Percentiles rank a stretch among this genome's conserved stretches.
These are phyloP conservation scores for Onychorhynchus coronatus DNA, from an alignment of 2,113 vertebrate genomes.

Conservation along the genomic window DNA sequence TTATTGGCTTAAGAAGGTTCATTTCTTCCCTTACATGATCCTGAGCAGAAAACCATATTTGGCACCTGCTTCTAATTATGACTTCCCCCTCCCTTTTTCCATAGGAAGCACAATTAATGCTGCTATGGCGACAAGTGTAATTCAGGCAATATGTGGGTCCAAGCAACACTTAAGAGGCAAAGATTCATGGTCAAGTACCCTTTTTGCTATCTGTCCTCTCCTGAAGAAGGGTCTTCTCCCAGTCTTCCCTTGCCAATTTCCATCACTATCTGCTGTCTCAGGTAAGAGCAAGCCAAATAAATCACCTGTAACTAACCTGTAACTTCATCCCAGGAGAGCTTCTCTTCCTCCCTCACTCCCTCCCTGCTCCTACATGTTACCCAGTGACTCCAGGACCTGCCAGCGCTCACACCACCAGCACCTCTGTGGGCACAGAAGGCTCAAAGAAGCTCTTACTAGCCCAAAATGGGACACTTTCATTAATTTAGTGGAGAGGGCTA, in stretches of 20 bases:
- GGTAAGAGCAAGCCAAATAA: not conserved
- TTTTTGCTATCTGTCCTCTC: not conserved
- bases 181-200: not conserved
- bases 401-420: not conserved
- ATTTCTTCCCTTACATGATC: not conserved
- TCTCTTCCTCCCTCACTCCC: not conserved
- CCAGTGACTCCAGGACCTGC: constrained; percentile 11
- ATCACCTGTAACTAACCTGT: not conserved
- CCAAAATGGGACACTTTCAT: not conserved
- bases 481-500: not conserved
- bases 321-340: not conserved
- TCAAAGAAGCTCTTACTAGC: not conserved
- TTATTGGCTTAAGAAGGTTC: not conserved
- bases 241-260: not conserved
- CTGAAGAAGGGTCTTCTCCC: not conserved
- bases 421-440: not conserved
- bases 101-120: constrained; percentile 33
- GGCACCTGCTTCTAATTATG: constrained; percentile 38
- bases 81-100: constrained; percentile 26
- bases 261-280: not conserved
- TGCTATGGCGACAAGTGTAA: constrained; percentile 58
- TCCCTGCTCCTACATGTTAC: not conserved
- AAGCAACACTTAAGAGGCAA: not conserved
- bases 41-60: not conserved
- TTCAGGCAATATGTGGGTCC: constrained; percentile 53